A percentile compares a stretch with the other conserved stretches of the same genome.
These are phyloP conservation scores for Cydia pomonella DNA, from an alignment of 1,140 invertebrate species.

Conservation along the genomic window DNA sequence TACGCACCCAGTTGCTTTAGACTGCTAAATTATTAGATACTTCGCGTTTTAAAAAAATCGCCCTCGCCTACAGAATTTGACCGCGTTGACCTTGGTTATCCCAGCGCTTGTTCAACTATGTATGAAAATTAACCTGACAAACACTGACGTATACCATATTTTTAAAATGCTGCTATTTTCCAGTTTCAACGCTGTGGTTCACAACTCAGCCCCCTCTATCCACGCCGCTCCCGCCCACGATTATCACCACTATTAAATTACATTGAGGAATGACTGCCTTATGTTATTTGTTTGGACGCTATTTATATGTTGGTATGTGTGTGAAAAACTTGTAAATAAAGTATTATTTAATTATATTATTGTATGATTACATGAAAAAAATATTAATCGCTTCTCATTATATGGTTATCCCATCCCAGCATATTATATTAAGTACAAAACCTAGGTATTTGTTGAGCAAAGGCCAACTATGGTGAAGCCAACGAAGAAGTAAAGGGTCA, in stretches of 20 bases:
- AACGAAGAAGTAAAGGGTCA: no score
- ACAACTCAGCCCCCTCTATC: conserved; percentile 66
- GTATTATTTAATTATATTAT: background rate
- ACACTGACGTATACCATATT: background rate
- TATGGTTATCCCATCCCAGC: no score
- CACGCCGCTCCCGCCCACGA: conserved; percentile 44
- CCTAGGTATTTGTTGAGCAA: no score
- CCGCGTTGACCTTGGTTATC: no score
- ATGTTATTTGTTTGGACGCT: conserved; percentile 5
- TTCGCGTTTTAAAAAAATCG: no score
- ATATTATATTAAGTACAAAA: no score
- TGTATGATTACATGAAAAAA: background rate
- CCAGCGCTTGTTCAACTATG: no score
- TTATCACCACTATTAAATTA: conserved; percentile 52
- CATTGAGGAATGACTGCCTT: background rate
- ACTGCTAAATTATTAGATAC: no score
- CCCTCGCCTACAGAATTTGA: no score
- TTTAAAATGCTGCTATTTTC: conserved; percentile 34
- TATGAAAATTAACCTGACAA: no score
- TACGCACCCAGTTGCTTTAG: no score
- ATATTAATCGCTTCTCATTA: background rate
- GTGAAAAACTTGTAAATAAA: conserved; percentile 22
- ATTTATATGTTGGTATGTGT: conserved; percentile 27
- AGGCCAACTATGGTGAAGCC: no score
- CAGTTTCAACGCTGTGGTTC: conserved; percentile 77